Base-by-base conservation (phyloP, 2,113 vertebrate species). In the Arvicanthis niloticus region DNA sequence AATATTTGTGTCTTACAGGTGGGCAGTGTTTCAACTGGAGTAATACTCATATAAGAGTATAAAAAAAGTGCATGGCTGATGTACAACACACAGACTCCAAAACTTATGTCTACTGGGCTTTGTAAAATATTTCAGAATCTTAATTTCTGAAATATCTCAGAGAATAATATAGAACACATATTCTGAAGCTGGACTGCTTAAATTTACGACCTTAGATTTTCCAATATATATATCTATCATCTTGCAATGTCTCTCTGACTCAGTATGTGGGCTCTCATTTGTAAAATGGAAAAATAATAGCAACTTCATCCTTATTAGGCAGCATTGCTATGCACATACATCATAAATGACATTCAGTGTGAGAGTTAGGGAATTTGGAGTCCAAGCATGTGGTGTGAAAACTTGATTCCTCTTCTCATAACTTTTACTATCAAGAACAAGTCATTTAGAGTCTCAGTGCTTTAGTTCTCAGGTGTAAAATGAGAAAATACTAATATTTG, bases 281-380 rank as follows among this genome's bases (percentile, higher is more conserved):
- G 81, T 65, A 65, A 85, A 85, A 85, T 65, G 40, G 81, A 45
- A 85, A 85, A 85, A 85, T 85, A 85, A 85, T 85, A 65, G 58
- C 81, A 85, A 65, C 58, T 31, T 58, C 26, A 65, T 65, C 4
- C 58, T 65, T 65, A 85, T 85, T 85, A 85, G 26, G 15, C 31
- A 15, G 26, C 15, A 85, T 29, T 45, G 58, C 58, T 40, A 45
- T 65, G 58, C 24, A 85, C n/a, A 45, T 85, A 45, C n/a, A 65
- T 65, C 58, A 85, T 65, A 85, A 85, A 4, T 45, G 58, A 65
- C 58, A 65, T 85, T 29, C 58, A 65, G 15, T 65, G 15, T 31
- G 24, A 45, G 58, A 65, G 15, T 15, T 31, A 45, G 29, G 24
- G 40, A 26, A 85, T 85, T 62, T 65, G 58, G 58, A 85, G 81